These are phyloP conservation scores for Gadopsis marmoratus DNA, from an alignment of 2,797 vertebrate species.

Conservation along the genomic window DNA sequence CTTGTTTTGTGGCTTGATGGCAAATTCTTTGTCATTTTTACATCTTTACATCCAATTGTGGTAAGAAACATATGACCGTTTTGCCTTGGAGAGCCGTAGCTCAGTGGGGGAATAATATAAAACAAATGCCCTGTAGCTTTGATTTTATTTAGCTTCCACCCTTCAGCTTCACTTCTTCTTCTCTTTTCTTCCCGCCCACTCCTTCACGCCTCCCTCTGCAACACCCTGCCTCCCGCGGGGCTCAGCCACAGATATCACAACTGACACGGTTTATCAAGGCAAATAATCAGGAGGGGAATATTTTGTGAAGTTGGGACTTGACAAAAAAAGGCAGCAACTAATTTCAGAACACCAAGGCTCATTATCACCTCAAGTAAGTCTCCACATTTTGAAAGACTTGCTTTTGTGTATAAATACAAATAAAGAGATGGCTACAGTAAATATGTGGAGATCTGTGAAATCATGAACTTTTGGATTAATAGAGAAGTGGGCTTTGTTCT, in stretches of 20 bases:
- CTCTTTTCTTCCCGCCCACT: slow-evolving; percentile 41
- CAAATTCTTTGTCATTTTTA: too few species aligned
- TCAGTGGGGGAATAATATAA: slow-evolving; percentile 10
- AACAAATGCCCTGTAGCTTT: slow-evolving; percentile 43
- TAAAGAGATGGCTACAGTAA: not conserved
- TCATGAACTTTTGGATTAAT: not conserved
- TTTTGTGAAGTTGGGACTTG: slow-evolving; percentile 16
- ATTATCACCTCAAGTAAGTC: not conserved
- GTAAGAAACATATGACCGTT: slow-evolving; percentile 15
- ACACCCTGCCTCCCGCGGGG: slow-evolving; percentile 49
- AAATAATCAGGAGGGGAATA: slow-evolving; percentile 38
- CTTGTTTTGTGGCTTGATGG: not conserved
- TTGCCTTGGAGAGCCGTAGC: not conserved
- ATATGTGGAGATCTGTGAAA: not conserved
- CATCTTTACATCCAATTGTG: slow-evolving; percentile 7
- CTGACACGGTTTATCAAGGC: slow-evolving; percentile 58
- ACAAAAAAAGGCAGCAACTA: slow-evolving; percentile 14
- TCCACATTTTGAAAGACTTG: slow-evolving; percentile 1
- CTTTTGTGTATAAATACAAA: not conserved
- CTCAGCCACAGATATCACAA: slow-evolving; percentile 57
- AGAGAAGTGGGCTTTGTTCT: not conserved
- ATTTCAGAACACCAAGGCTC: not conserved
- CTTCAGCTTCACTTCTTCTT: slow-evolving; percentile 26
- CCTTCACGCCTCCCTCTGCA: slow-evolving; percentile 52
- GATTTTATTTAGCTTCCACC: slow-evolving; percentile 63